A percentile compares a stretch with the other conserved stretches of the same genome.
Evolutionary conservation across 2,113 vertebrate species (phyloP).

Genomic region (Hirundichthys speculiger): DNA sequence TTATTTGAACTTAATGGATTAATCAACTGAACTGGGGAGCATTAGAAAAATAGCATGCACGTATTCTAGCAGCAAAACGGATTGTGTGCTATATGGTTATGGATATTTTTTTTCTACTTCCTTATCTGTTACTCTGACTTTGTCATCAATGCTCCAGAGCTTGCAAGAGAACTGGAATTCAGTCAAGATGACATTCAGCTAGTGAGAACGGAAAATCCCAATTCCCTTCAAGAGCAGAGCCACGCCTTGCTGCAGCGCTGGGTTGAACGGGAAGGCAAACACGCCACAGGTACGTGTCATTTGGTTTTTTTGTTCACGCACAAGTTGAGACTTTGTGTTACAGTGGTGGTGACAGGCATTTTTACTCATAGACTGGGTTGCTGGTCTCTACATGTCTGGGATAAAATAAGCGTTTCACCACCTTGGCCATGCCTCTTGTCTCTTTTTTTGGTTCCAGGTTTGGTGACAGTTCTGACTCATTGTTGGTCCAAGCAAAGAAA

Average conservation of each 20-base stretch:
- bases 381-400: too few species aligned
- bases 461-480: too few species aligned
- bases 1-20: neutral
- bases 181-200: conserved; percentile 92
- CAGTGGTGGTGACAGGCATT: too few species aligned
- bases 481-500: too few species aligned
- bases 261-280: conserved; percentile 92
- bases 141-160: conserved; percentile 80
- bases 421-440: too few species aligned
- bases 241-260: conserved; percentile 93
- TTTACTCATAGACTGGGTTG: too few species aligned
- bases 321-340: too few species aligned
- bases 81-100: too few species aligned
- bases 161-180: conserved; percentile 96
- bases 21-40: neutral
- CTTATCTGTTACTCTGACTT: conserved; percentile 4
- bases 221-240: conserved; percentile 97
- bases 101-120: neutral
- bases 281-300: conserved; percentile 86
- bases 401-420: too few species aligned
- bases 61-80: neutral
- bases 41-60: neutral
- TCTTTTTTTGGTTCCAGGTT: too few species aligned
- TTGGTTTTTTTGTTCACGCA: too few species aligned
- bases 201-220: conserved; percentile 93